phyloP scores from a whole-genome alignment of 2,113 vertebrate species.

The Echinops telfairi region DNA sequence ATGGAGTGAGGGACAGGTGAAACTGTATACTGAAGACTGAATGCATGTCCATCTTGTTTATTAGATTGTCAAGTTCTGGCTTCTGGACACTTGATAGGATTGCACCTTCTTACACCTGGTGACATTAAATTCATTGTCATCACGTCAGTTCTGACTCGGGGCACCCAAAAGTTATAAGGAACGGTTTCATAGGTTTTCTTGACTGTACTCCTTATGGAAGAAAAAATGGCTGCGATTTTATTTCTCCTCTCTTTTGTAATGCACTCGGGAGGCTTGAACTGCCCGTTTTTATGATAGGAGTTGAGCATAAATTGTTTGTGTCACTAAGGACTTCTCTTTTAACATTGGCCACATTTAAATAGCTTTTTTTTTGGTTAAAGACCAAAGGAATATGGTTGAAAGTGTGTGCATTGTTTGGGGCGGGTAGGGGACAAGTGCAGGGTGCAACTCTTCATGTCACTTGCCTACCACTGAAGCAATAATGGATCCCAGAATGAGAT shows the following conservation, averaged over 20 bases:
- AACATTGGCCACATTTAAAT: neutral
- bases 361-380: neutral
- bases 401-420: neutral
- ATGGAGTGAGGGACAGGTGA: too few relatives aligned
- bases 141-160: too few relatives aligned
- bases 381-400: neutral
- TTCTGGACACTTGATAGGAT: too few relatives aligned
- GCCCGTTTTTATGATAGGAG: neutral
- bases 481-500: neutral
- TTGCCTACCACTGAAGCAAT: neutral
- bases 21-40: too few relatives aligned
- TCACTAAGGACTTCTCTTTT: neutral
- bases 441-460: neutral
- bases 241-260: neutral
- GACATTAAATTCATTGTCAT: neutral
- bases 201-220: neutral
- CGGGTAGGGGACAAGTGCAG: too few relatives aligned
- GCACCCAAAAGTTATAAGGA: too few relatives aligned
- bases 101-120: too few relatives aligned
- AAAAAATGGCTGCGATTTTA: too few relatives aligned
- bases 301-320: neutral
- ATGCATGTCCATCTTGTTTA: too few relatives aligned
- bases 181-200: neutral
- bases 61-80: too few relatives aligned
- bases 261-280: neutral